These are phyloP conservation scores for Montipora efflorescens DNA, from an alignment of 64 coral and sea anemone species.

Conservation along the genomic window DNA sequence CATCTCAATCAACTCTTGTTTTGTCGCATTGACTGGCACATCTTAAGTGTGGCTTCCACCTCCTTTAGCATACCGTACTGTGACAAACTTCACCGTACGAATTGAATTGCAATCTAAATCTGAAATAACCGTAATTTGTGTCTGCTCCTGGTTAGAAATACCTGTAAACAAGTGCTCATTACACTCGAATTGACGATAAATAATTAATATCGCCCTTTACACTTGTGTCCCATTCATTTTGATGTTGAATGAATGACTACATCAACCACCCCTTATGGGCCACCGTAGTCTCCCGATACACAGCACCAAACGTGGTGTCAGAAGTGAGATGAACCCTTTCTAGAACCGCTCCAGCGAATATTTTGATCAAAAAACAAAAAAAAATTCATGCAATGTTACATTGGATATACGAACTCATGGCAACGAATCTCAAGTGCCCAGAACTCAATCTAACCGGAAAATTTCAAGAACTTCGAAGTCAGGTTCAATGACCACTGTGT, in stretches of 20 bases:
- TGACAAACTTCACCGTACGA: slow-evolving; percentile 1
- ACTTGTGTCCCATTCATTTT: not conserved
- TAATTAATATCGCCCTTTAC: slow-evolving; percentile 11
- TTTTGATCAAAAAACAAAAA: too few relatives aligned
- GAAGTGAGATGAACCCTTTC: too few relatives aligned
- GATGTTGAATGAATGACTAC: not conserved
- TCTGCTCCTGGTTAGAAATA: not conserved
- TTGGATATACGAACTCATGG: too few relatives aligned
- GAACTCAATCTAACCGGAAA: too few relatives aligned
- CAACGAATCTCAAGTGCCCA: too few relatives aligned
- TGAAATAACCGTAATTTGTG: not conserved
- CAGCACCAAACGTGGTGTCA: too few relatives aligned
- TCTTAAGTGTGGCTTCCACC: slow-evolving; percentile 44
- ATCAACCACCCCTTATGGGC: too few relatives aligned
- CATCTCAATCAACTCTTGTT: slow-evolving; percentile 60
- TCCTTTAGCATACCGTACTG: slow-evolving; percentile 38
- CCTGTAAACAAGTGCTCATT: not conserved
- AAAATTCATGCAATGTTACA: too few relatives aligned
- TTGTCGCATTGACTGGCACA: slow-evolving; percentile 58
- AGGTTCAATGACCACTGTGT: too few relatives aligned
- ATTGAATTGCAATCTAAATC: not conserved
- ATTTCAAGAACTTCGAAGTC: too few relatives aligned
- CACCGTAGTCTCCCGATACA: too few relatives aligned
- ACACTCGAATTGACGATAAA: slow-evolving; percentile 1
- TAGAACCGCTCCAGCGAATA: too few relatives aligned